Percentiles rank a stretch among this genome's conserved stretches.
These are phyloP conservation scores for Sturnus vulgaris DNA, from an alignment of 2,113 vertebrate genomes.

Conservation along the genomic window DNA sequence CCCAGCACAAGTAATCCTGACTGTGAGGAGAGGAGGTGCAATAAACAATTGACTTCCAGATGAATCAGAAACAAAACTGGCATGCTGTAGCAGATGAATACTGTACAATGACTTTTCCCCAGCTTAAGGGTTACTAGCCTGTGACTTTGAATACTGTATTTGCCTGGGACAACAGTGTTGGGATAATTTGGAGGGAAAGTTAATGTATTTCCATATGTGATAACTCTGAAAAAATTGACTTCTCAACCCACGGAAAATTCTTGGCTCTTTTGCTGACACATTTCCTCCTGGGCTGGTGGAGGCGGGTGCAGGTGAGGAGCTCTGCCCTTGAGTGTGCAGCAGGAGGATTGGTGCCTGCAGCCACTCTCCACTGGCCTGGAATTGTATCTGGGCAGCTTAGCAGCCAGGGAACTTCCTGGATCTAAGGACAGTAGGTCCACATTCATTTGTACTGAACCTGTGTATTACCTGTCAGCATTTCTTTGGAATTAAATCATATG, in stretches of 20 bases:
- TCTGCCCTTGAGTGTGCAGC: not conserved
- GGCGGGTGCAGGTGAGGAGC: not conserved
- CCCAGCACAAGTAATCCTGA: not conserved
- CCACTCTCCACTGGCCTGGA: fast-evolving
- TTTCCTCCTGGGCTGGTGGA: not conserved
- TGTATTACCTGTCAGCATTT: not conserved
- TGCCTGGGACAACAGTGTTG: not conserved
- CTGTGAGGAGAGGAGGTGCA: not conserved
- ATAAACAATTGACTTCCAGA: not conserved
- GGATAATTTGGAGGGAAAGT: not conserved
- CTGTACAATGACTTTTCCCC: not conserved
- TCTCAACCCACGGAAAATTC: not conserved
- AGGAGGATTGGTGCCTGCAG: not conserved
- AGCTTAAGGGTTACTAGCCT: not conserved
- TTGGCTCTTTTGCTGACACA: not conserved
- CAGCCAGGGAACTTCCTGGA: fast-evolving
- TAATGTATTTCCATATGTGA: fast-evolving
- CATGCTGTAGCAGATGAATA: not conserved
- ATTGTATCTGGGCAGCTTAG: not conserved
- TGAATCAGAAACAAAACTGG: not conserved
- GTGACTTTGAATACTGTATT: not conserved
- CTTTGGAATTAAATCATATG: not conserved
- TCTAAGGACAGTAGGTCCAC: not conserved
- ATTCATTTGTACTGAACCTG: fast-evolving
- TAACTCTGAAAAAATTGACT: not conserved